Evolutionary conservation across 2,888 invertebrate species (phyloP), one percentile per base, ranked within the genome.

Genomic region (Meloe dianella): DNA sequence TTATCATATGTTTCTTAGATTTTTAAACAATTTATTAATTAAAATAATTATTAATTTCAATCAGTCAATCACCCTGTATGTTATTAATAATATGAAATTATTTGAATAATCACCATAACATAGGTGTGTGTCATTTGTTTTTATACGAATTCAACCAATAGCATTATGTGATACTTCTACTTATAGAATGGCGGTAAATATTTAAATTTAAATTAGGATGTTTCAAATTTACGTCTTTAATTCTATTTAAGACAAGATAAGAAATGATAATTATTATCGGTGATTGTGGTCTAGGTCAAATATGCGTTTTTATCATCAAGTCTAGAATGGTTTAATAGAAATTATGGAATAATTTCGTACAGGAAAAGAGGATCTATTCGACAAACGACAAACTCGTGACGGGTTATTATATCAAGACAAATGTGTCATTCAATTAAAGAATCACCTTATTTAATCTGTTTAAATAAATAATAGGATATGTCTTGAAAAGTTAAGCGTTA

Each of bases 361-460:
- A 51, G 51, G 51, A 51, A 51, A 51, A 51, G 51, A 24, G 12
- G 51, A 12, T 22, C 47, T 47, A 47, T 51, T 17, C 22, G 38
- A 32, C 1, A 32, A 51, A 51, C 51, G 12, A 51, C 1, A 8
- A 22, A 51, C 51, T 51, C 51, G 51, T 51, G 51, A 51, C 51
- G 22, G 51, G 24, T 24, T 10, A 24, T 3, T 51, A n/a, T n/a
- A 51, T 51, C 51, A 51, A 51, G 24, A 20, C 20, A 27, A 20
- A 51, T 38, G 71, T 68, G 71, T 71, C 71, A 69, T 69, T 71
- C 69, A 69, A 71, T 71, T 71, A 71, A 51, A 51, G 22, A 51
- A 68, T 67, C 61, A 71, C 65, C 68, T n/a, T 71, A 71, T 63
- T 67, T 65, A 69, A 61, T 69, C 60, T 63, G 61, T 58, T 67